Conservation (phyloP, 2,888 invertebrate species). For the Liopterus haemorrhoidalis region DNA sequence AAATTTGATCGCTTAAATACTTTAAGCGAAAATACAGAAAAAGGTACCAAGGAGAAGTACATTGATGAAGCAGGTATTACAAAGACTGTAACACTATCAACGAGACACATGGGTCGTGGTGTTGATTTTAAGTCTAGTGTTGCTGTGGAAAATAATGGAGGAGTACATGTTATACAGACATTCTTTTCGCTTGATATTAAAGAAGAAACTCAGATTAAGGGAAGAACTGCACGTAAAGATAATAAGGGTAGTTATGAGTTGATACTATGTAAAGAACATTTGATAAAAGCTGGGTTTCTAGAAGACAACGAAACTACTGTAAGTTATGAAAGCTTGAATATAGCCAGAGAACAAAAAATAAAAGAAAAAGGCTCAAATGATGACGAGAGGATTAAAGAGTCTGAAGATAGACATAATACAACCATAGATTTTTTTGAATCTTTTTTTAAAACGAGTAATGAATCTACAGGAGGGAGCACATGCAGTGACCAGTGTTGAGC, state of each 20-base stretch:
- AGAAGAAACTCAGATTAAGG: conserved; percentile 15
- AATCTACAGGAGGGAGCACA: no score
- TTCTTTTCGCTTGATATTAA: conserved; percentile 12
- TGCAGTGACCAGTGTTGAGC: no score
- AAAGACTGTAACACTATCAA: conserved; percentile 6
- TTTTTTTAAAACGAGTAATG: no score
- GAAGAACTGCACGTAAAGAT: conserved; percentile 10
- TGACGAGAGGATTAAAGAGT: conserved; percentile 5
- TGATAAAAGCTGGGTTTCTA: not conserved
- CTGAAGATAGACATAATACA: conserved; percentile 1
- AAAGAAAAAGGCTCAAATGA: not conserved
- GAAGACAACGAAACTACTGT: no score
- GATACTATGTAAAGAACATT: conserved; percentile 6
- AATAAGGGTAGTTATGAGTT: conserved; percentile 11
- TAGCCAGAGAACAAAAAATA: not conserved
- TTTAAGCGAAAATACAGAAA: conserved; percentile 7
- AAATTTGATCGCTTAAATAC: not conserved
- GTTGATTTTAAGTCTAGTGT: conserved; percentile 12
- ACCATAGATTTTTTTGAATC: conserved; percentile 10
- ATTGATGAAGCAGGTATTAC: conserved; percentile 7
- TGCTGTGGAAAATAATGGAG: conserved; percentile 9
- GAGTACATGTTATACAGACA: conserved; percentile 12
- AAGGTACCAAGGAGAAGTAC: not conserved
- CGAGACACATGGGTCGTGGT: conserved; percentile 11
- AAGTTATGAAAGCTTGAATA: conserved; percentile 2